phyloP scores from a whole-genome alignment of 2,888 invertebrate species.

The Hermaeophaga mercurialis region DNA sequence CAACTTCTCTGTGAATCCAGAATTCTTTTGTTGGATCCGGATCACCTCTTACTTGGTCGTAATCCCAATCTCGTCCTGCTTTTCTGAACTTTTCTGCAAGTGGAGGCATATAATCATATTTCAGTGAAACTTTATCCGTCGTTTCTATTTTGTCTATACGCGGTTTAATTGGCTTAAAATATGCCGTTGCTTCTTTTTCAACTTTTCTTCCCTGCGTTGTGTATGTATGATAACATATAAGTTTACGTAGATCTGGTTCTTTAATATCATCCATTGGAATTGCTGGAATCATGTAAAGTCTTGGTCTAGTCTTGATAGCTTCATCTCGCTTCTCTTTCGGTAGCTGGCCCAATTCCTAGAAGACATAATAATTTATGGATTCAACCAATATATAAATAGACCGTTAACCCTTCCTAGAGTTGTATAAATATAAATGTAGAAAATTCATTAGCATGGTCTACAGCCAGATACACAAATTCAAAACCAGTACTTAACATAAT shows the following conservation, averaged over 20 bases:
- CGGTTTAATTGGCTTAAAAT: constrained; percentile 36
- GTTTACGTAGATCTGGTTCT: constrained; percentile 50
- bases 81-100: constrained; percentile 42
- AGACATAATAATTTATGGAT: too few relatives aligned
- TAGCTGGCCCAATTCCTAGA: constrained; percentile 28
- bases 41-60: constrained; percentile 47
- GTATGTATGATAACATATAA: constrained; percentile 52
- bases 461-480: too few relatives aligned
- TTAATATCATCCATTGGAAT: constrained; percentile 51
- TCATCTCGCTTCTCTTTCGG: constrained; percentile 40
- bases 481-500: too few relatives aligned
- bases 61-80: constrained; percentile 52
- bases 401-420: too few relatives aligned
- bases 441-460: too few relatives aligned
- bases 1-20: constrained; percentile 47
- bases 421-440: too few relatives aligned
- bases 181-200: constrained; percentile 46
- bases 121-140: constrained; percentile 34
- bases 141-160: constrained; percentile 33
- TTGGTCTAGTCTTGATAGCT: constrained; percentile 50
- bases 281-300: constrained; percentile 53
- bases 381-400: too few relatives aligned
- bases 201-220: constrained; percentile 51
- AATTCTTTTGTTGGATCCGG: constrained; percentile 50
- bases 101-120: constrained; percentile 41